Evolutionary conservation across 2,113 vertebrate species (phyloP), one percentile per base, ranked within the genome.

Genomic region (Strix aluco): DNA sequence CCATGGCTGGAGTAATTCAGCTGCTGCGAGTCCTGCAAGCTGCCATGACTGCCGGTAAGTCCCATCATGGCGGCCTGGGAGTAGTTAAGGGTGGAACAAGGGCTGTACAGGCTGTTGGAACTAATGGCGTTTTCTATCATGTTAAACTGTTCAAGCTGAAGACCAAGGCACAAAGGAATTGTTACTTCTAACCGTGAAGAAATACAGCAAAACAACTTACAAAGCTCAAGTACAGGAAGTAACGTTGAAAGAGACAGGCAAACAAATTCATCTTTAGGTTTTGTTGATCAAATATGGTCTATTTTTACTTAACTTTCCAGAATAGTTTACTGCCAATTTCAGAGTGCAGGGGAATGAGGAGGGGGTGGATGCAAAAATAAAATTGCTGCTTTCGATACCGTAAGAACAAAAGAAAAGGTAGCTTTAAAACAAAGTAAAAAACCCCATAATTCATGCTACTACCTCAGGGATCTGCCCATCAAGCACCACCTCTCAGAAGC

Each of bases 61-160:
- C 99, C 99, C 99, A 99, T 99, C 99, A 99, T 99, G 81, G 99
- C 99, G 0, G 99, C 99, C 97, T 99, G 99, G 0, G 99, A 99
- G 97, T 99, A 99, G 99, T 99, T 99, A 67, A 99, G 99, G 15
- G 99, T 99, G 90, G 99, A 99, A 84, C 99, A 99, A 6, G 99
- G 98, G 98, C 98, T 99, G 98, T 99, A 99, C 61, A 99, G 98
- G 98, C 98, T 98, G 97, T 98, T 98, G 94, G 99, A 99, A 97
- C 99, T 99, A 97, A 99, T 99, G 92, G 99, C 98, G 36, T 97
- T 99, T 96, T 99, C 99, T 22, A 99, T 98, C 99, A 99, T 99
- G 92, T 99, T 99, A 98, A 99, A 99, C 98, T 99, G 99, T 96
- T 99, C 99, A 79, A 99, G 98, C 99, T 99, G 91, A 14, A 94